Evolutionary conservation across 2,888 invertebrate genomes (phyloP).

Genomic region (Hyppa rectilinea): DNA sequence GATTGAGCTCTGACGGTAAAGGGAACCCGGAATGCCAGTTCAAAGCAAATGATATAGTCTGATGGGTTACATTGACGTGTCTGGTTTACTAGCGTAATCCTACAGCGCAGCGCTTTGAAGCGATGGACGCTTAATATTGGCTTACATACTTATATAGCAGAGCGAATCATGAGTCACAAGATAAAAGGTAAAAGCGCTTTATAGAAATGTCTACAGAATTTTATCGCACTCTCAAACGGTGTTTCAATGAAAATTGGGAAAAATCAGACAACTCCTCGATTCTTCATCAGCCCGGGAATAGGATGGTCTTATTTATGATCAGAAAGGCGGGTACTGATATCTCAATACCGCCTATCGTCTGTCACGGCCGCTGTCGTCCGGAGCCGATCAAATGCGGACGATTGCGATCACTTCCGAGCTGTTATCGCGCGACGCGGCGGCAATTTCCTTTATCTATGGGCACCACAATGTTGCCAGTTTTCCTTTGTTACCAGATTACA

Average conservation of each 20-base stretch:
- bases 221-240: not conserved
- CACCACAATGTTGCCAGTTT: conserved; percentile 34
- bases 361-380: conserved; percentile 24
- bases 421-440: conserved; percentile 15
- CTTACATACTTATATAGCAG: conserved; percentile 10
- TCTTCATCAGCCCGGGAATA: not conserved
- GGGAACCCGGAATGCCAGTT: conserved; percentile 38
- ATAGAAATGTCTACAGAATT: not conserved
- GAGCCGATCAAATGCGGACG: conserved; percentile 30
- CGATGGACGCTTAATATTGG: conserved; percentile 7
- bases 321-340: conserved; percentile 11
- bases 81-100: conserved; percentile 12
- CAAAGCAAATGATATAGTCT: conserved; percentile 22
- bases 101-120: conserved; percentile 19
- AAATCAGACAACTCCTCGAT: not conserved
- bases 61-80: conserved; percentile 14
- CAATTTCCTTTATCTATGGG: conserved; percentile 56
- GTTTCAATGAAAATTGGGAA: not conserved
- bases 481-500: conserved; percentile 31
- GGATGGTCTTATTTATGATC: conserved; percentile 30
- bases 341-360: conserved; percentile 51
- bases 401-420: conserved; percentile 46
- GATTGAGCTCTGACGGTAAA: conserved; percentile 41
- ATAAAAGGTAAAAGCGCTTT: conserved; percentile 5
- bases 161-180: not conserved